phyloP scores from a whole-genome alignment of 2,113 vertebrate species.

The Paramisgurnus dabryanus region DNA sequence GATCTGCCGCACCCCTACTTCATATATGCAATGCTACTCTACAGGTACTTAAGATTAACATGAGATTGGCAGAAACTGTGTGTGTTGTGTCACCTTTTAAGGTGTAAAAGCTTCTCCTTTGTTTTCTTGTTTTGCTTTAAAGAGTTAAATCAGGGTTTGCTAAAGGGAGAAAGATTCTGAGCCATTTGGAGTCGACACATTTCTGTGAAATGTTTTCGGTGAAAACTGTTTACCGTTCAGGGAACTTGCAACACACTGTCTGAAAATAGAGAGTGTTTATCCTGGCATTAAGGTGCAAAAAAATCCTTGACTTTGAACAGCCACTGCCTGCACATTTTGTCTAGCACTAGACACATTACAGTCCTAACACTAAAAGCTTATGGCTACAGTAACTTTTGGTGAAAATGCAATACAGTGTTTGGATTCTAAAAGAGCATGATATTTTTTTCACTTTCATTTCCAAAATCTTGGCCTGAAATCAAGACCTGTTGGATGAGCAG shows the following conservation, averaged over 20 bases:
- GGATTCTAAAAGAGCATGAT: too few relatives aligned
- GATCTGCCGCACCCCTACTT: too few relatives aligned
- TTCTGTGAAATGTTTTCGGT: too few relatives aligned
- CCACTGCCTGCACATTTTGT: neutral
- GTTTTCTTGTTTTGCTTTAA: neutral
- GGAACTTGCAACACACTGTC: neutral
- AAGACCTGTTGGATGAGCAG: neutral
- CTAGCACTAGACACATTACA: neutral
- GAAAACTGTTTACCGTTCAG: neutral
- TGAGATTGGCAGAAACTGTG: too few relatives aligned
- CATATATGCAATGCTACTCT: too few relatives aligned
- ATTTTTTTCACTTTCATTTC: too few relatives aligned
- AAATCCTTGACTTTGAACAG: neutral
- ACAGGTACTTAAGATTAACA: too few relatives aligned
- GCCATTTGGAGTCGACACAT: slow-evolving; percentile 5
- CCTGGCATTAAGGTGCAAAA: slow-evolving; percentile 13
- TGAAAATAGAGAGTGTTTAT: neutral
- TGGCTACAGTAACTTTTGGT: neutral
- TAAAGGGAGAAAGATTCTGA: neutral
- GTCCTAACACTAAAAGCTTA: neutral
- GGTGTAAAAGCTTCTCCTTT: slow-evolving; percentile 41
- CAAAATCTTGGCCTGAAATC: neutral
- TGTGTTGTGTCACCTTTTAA: neutral
- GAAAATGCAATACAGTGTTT: too few relatives aligned
- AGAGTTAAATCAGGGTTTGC: slow-evolving; percentile 25